Evolutionary conservation across 2,888 invertebrate species (phyloP), one percentile per base, ranked within the genome.

Genomic region (Microplitis deprimator): DNA sequence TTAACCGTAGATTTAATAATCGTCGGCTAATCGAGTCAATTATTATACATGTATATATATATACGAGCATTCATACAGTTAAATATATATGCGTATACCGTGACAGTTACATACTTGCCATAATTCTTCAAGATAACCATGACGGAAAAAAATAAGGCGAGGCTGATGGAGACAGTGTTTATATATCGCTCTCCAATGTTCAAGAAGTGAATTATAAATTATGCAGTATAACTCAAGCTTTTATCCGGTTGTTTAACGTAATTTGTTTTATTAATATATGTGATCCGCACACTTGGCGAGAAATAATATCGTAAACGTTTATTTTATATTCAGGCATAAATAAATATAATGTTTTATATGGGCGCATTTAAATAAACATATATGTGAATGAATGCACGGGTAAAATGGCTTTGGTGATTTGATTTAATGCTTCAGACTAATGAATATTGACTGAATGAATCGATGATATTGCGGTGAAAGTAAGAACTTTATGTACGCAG

Each of bases 1-100:
- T 29, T 29, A 29, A 4, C 29, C 85, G 85, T 50, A 50, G 84
- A 82, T 83, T 84, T 13, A 50, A 50, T 87, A 86, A 87, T 87
- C 87, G 87, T 82, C 82, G 81, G 85, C 84, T 87, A 87, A 87
- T 87, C 86, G 85, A 82, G 81, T 59, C 73, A 72, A 77, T 29
- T 29, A 29, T 29, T 29, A 29, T 29, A 29, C 4, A 29, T 29
- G 4, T 29, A 29, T 29, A 29, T 69, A 69, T 75, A 74, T 77
- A 71, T 77, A 79, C 77, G 77, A 78, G 82, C 77, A 79, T 82
- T 81, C 77, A 76, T 78, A 81, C 83, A 82, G 77, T 29, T 69
- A 69, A 75, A 74, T 77, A 71, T 77, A 79, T 29, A 29, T 29
- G 29, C 77, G 78, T 79, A 38, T 78, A 82, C 72, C 79, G 70